Evolutionary conservation across 2,888 invertebrate species (phyloP), one percentile per base, ranked within the genome.

Genomic region (Calliopum simillimum): DNA sequence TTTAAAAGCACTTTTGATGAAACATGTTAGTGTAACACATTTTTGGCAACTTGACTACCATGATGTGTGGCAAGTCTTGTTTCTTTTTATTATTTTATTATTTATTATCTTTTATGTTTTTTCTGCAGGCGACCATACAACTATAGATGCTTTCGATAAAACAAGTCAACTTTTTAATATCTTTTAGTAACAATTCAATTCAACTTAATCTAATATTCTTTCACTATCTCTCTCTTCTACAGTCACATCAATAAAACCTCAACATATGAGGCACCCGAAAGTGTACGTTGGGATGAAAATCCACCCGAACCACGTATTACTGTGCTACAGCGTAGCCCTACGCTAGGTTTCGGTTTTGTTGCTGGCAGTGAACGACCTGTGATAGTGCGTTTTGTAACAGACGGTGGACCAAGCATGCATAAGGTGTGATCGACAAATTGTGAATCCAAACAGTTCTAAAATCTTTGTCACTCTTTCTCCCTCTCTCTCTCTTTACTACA

Each of bases 321-420:
- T 70, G 89, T 90, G 74, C 88, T 97, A 74, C 89, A 90, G 76
- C 87, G 96, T 55, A 93, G 94, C 77, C 88, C 92, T 0, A 91
- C 93, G 68, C 89, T 95, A 73, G 97, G 97, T 0, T 97, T 97
- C 84, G 97, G 97, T 2, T 97, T 97, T 86, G 97, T 97, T n/a
- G 97, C 97, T 1, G 97, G 97, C 14, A 95, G 95, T 47, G 96
- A 97, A 85, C 91, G 92, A 79, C 97, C 97, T 0, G 97, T 97
- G 62, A 93, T 97, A 71, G 96, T 97, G 25, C 90, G 97, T 73
- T 94, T 94, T 82, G 94, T 94, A 16, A 94, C 94, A 0, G 94
- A 94, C 87, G 95, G 94, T 81, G 97, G 97, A 13, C 97, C 97
- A 2, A 96, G 96, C 84, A 95, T 94, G 71, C 93, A 94, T 69